Conservation (phyloP, 2,797 vertebrate genomes). For the Eptatretus atami region DNA sequence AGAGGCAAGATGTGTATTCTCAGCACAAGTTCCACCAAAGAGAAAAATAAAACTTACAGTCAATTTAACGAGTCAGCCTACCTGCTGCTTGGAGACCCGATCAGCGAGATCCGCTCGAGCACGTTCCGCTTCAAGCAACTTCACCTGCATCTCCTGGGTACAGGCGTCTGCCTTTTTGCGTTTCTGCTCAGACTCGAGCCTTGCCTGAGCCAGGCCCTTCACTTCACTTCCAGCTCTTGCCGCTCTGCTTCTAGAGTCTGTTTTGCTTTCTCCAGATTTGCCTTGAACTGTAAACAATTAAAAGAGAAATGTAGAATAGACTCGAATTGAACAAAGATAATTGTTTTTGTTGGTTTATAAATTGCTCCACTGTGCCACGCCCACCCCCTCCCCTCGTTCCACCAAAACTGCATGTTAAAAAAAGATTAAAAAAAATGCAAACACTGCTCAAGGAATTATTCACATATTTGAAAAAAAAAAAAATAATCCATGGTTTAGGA, state of each 20-base stretch:
- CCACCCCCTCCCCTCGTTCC: too few relatives aligned
- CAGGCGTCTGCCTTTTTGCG: constrained; percentile 37
- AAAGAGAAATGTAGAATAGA: too few relatives aligned
- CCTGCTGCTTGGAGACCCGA: constrained; percentile 36
- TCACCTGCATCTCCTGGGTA: constrained; percentile 31
- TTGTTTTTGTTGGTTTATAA: too few relatives aligned
- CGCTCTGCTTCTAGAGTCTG: constrained; percentile 32
- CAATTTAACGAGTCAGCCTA: constrained; percentile 11
- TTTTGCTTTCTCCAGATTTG: constrained; percentile 38
- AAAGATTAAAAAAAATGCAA: too few relatives aligned
- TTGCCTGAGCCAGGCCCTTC: constrained; percentile 23
- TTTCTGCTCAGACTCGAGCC: constrained; percentile 36
- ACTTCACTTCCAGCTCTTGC: constrained; percentile 25
- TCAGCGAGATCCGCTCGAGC: constrained; percentile 29
- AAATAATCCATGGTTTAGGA: too few relatives aligned
- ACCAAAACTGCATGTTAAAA: too few relatives aligned
- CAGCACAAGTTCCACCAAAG: too few relatives aligned
- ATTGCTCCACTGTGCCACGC: too few relatives aligned
- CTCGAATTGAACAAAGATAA: too few relatives aligned
- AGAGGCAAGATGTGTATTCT: too few relatives aligned
- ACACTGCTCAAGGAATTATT: too few relatives aligned
- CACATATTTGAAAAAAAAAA: too few relatives aligned
- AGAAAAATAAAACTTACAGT: neutral
- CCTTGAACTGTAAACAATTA: constrained; percentile 14
- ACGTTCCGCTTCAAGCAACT: constrained; percentile 28